Base-by-base conservation (phyloP, 2,888 invertebrate genomes). In the Aporophyla lueneburgensis region DNA sequence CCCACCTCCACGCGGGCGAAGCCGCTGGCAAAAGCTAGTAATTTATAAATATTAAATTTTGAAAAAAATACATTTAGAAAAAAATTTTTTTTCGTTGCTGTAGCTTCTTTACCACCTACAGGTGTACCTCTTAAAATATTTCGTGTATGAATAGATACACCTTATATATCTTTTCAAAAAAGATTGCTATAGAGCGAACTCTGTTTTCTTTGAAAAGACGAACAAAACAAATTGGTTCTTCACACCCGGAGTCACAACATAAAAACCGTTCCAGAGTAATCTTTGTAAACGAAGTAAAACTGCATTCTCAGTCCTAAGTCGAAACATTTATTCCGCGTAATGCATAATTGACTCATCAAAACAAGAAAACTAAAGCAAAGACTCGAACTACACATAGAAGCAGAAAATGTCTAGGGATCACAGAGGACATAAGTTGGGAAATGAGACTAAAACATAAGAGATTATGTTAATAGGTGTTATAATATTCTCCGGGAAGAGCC, bases 381-480 rank as follows among this genome's bases (percentile, higher is more conserved):
- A 66, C 51, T 53, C 21, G 58, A 69, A 74, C 65, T 69, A 76
- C 74, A 75, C 69, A 78, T 70, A 76, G 71, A 74, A 66, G n/a
- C 56, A 78, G 74, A 80, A n/a, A 77, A 61, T 69, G 81, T 81
- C 86, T 84, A 59, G 78, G 61, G 79, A 86, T 88, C 80, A 85
- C 82, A 79, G 76, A 84, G 77, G 77, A 86, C 85, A 89, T 91
- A 89, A 88, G 80, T 86, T 84, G 76, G 83, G 79, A 89, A 91
- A 90, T 89, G 88, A 88, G 89, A 88, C 88, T 89, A 89, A 91
- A 91, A 90, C 89, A 88, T 88, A 86, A 85, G 77, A 88, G 88
- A 91, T 91, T 93, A 92, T 92, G 92, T 90, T 92, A 92, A 93
- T 92, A 90, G 86, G 86, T 86, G 89, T 92, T 92, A 90, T 91